phyloP scores from a whole-genome alignment of 2,888 invertebrate genomes.

The Cheilosia variabilis region DNA sequence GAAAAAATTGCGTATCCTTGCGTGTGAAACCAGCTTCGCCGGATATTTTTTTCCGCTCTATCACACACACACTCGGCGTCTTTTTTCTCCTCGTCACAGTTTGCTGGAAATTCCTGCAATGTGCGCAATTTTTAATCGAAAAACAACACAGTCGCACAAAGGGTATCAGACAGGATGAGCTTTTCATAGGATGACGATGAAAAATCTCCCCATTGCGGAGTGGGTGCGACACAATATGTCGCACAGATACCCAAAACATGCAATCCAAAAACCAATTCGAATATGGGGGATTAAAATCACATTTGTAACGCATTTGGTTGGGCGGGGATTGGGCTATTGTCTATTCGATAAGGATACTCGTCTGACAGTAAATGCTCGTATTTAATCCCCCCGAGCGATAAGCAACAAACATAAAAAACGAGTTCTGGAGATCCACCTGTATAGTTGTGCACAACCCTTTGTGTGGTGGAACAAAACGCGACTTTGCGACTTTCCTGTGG shows the following conservation, averaged over 20 bases:
- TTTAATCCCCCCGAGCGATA: constrained; percentile 53
- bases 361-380: constrained; percentile 56
- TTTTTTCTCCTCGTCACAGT: neutral
- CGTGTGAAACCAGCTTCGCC: neutral
- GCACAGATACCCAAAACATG: constrained; percentile 11
- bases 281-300: constrained; percentile 65
- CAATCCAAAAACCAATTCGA: constrained; percentile 53
- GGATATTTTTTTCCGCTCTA: constrained; percentile 30
- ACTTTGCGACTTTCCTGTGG: constrained; percentile 8
- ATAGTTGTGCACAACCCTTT: constrained; percentile 2
- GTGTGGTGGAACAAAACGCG: neutral
- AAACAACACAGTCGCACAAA: constrained; percentile 35
- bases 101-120: constrained; percentile 35
- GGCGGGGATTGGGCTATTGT: constrained; percentile 70
- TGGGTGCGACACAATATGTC: constrained; percentile 17
- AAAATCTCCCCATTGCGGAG: constrained; percentile 9
- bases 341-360: constrained; percentile 63
- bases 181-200: constrained; percentile 67
- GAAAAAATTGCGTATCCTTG: constrained; percentile 46
- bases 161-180: constrained; percentile 48
- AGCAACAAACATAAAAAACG: constrained; percentile 1
- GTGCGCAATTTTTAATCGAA: constrained; percentile 37
- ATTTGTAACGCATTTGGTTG: constrained; percentile 71
- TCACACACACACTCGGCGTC: neutral
- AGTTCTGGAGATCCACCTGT: constrained; percentile 1